Evolutionary conservation across 2,797 vertebrate genomes (phyloP), one percentile per base, ranked within the genome.

Genomic region (Phalanger gymnotis): DNA sequence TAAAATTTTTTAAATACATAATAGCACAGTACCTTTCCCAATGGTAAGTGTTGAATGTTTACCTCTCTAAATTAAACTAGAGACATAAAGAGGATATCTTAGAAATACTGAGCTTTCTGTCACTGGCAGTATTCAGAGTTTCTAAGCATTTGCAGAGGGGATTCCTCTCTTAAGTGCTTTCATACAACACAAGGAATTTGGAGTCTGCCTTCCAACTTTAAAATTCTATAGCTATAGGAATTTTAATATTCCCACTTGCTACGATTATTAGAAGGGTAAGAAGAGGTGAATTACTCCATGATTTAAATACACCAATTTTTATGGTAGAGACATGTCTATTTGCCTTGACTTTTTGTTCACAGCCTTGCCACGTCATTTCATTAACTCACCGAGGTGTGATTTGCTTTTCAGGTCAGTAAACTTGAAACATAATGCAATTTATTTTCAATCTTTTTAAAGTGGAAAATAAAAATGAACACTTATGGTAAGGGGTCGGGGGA

Each of bases 341-440:
- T 40, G 1, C n/a, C 96, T 55, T 0, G 93, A 34, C 40, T 92
- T 92, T 96, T 91, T 40, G 0, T 25, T 97, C 57, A 34, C 1
- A 96, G 27, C 27, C 94, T 95, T 90, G 10, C 13, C 95, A 47
- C 73, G 93, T 97, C 96, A 96, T 90, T 97, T 96, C 95, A 96
- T 52, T 94, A 95, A 91, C 90, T 34, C n/a, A 92, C 14, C 97
- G 54, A 95, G 94, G 96, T 16, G 94, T 87, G 98, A 94, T 93
- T 97, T 98, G 98, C 95, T 96, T 94, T 96, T 95, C 53, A 89
- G 2, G 61, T 87, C 89, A 95, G 96, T 95, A 96, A 40, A 96
- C 97, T 94, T 96, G 92, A 97, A 97, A 97, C 95, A 94, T 97
- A 97, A 28, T 95, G 96, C 93, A 96, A 96, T 89, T 97, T 92